phyloP scores from a whole-genome alignment of 2,888 invertebrate genomes.

The Chelonus formosanus region DNA sequence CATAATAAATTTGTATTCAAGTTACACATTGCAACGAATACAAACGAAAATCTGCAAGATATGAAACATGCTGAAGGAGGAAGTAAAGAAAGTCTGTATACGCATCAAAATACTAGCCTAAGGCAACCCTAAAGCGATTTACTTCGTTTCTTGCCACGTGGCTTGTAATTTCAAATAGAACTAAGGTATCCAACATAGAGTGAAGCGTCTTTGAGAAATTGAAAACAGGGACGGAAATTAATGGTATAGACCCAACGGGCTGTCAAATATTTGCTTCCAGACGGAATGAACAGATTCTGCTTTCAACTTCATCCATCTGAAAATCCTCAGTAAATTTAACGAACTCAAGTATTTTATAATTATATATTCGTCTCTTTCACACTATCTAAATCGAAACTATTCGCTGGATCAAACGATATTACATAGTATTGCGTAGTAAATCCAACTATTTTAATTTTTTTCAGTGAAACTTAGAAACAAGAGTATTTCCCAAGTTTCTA shows the following conservation, averaged over 20 bases:
- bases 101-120: neutral
- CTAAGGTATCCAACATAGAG: conserved; percentile 17
- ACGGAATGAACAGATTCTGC: conserved; percentile 34
- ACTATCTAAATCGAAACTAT: neutral
- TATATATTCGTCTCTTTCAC: neutral
- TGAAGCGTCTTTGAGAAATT: conserved; percentile 48
- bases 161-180: conserved; percentile 5
- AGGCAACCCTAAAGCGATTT: conserved; percentile 7
- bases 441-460: too few species aligned
- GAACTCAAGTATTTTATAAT: conserved; percentile 6
- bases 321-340: conserved; percentile 16
- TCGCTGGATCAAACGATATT: too few species aligned
- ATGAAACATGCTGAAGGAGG: neutral
- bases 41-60: too few species aligned
- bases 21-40: neutral
- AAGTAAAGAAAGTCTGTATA: too few species aligned
- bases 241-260: conserved; percentile 46
- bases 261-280: conserved; percentile 50
- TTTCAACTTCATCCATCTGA: conserved; percentile 24
- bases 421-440: too few species aligned
- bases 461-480: too few species aligned
- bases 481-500: too few species aligned
- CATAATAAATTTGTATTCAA: neutral
- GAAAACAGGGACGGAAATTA: conserved; percentile 52
- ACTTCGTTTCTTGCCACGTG: neutral